Evolutionary conservation across 2,113 vertebrate species (phyloP), one percentile per base, ranked within the genome.

Genomic region (Cygnus atratus): DNA sequence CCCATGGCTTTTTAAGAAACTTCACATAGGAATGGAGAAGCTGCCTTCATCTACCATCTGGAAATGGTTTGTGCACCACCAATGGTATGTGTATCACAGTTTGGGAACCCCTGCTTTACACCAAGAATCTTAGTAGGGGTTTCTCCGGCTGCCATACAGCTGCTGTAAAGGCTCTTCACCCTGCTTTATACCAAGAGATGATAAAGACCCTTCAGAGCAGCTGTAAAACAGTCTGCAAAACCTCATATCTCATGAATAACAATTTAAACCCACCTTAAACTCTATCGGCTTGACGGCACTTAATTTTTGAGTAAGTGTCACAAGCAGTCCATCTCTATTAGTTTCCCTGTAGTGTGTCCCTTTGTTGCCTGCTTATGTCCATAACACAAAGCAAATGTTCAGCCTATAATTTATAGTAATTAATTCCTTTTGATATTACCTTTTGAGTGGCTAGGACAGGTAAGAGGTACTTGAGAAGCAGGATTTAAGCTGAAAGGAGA

Each of bases 31-130:
- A 87, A 35, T 4, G 26, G 71, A 90, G 82, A 80, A 68, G 82
- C 67, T 76, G 95, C 78, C 92, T 90, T 39, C 87, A 29, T 57
- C 71, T 68, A 4, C 71, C 92, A 85, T 88, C 88, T 96, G 93
- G 95, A 79, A 94, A 33, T 1, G 58, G 58, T 96, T 95, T 93
- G 74, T 4, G 35, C 54, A 54, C 88, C 87, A 90, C 78, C 74
- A 68, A 9, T 13, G 57, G 46, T 26, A 20, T 65, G 87, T 55
- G 29, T 21, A 91, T 44, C 67, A 1, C 67, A 76, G 74, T 16
- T 79, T 62, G 58, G 82, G 82, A 79, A 85, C 58, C 67, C 74
- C 71, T 85, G 78, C 21, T 83, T 61, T 76, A 29, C 35, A 85
- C 62, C 48, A 43, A 57, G 71, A 76, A 20, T 2, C 87, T 84